Conservation (phyloP, 2,888 invertebrate species). For the Cartodere bifasciata region DNA sequence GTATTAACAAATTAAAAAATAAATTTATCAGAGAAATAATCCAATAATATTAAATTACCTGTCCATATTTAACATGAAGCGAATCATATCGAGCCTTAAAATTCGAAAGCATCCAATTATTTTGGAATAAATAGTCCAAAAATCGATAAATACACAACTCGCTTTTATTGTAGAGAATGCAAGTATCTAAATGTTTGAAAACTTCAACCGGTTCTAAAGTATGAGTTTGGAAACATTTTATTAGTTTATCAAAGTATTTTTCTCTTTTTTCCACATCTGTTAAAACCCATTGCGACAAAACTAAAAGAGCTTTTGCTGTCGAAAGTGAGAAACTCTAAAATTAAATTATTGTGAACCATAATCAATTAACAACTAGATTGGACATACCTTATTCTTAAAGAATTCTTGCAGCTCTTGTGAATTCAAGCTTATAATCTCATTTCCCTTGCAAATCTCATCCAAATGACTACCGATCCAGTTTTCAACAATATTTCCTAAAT, state of each 20-base stretch:
- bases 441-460: conserved; percentile 40
- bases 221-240: conserved; percentile 38
- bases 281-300: conserved; percentile 43
- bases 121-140: conserved; percentile 34
- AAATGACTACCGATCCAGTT: conserved; percentile 41
- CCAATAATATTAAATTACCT: conserved; percentile 23
- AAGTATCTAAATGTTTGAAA: conserved; percentile 42
- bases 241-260: conserved; percentile 40
- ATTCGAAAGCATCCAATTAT: conserved; percentile 38
- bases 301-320: conserved; percentile 33
- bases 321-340: conserved; percentile 32
- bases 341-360: conserved; percentile 12
- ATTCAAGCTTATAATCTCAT: conserved; percentile 40
- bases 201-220: conserved; percentile 37
- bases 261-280: conserved; percentile 39
- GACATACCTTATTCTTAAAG: conserved; percentile 39
- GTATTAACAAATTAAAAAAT: neutral
- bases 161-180: conserved; percentile 43
- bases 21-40: too few species aligned
- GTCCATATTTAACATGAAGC: conserved; percentile 35
- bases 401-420: conserved; percentile 38
- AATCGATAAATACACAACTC: conserved; percentile 44
- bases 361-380: neutral
- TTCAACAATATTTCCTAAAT: conserved; percentile 42
- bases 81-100: conserved; percentile 38